Base-by-base conservation (phyloP, 2,797 vertebrate species). In the Notolepis coatsorum region DNA sequence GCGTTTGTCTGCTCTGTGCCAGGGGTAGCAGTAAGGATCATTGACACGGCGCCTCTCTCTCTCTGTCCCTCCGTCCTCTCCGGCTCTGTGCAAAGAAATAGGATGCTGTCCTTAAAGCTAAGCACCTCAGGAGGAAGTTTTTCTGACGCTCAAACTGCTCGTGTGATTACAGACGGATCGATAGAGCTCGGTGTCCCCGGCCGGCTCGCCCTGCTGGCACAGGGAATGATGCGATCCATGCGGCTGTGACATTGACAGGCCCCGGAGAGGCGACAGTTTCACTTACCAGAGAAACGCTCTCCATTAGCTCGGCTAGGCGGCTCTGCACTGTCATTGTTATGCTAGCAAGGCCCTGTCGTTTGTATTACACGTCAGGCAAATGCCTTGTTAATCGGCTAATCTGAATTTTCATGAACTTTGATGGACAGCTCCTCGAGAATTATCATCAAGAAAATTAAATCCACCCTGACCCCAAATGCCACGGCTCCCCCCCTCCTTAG, bases 111-210 rank as follows among this genome's bases (percentile, higher is more conserved):
- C 85, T 86, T 68, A 84, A 85, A 89, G 81, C 86, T 82, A 85
- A 89, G 78, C 86, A 90, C 89, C 91, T 91, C 84, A 87, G 86
- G 82, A 84, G 84, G 79, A 82, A 85, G 85, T 89, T 91, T 92
- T 89, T 84, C 84, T 82, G 77, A 77, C 61, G 83, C 86, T 84
- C 82, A 77, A 87, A 89, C 84, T 82, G 90, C 88, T 91, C 72
- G 74, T 88, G 88, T 86, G 89, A 92, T 91, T 90, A 88, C 88
- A 86, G 89, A 75, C 87, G 57, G 89, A 92, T 93, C 92, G 50
- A 92, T 93, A 87, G 55, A 59, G 75, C 71, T 78, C 83, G 86
- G 80, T 89, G 84, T 84, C 84, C 86, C 79, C 71, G 61, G 82
- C 80, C 81, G 68, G 75, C 71, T 84, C 84, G 61, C 68, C 73